Percentiles rank a stretch among this genome's conserved stretches.
phyloP scores from a whole-genome alignment of 2,113 vertebrate species.

The Gallinago media region DNA sequence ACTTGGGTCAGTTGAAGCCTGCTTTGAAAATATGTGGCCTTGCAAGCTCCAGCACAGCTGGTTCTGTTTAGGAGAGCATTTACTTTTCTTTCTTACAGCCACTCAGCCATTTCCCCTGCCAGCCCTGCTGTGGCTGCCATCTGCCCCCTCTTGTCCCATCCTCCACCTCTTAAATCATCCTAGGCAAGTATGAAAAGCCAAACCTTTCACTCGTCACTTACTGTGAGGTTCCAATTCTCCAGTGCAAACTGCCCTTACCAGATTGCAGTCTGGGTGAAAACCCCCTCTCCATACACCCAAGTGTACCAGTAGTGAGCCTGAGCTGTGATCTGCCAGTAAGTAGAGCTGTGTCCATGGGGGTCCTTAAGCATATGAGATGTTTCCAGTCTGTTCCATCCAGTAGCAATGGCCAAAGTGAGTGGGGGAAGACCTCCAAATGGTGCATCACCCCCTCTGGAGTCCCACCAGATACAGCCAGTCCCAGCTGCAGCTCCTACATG shows the following conservation, averaged over 20 bases:
- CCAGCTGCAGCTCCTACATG: neutral
- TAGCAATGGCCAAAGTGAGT: neutral
- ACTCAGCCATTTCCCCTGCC: neutral
- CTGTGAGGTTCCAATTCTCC: neutral
- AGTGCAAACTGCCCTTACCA: neutral
- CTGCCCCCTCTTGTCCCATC: neutral
- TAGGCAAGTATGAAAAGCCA: neutral
- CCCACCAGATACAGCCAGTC: neutral
- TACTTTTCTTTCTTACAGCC: neutral
- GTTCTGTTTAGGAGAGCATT: neutral
- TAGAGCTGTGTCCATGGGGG: neutral
- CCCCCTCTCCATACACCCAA: accelerated
- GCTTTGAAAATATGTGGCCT: neutral
- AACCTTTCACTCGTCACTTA: neutral
- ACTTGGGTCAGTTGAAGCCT: neutral
- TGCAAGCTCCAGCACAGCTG: slow-evolving; percentile 5
- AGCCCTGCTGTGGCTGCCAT: slow-evolving; percentile 16
- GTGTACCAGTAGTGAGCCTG: neutral
- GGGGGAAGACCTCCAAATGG: neutral
- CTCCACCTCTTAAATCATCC: neutral
- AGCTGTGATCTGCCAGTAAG: neutral
- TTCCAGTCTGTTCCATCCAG: neutral
- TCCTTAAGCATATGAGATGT: neutral
- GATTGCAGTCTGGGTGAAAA: neutral
- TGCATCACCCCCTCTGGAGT: neutral